Conservation (phyloP, 2,888 invertebrate genomes). For the Minunthozetes semirufus region DNA sequence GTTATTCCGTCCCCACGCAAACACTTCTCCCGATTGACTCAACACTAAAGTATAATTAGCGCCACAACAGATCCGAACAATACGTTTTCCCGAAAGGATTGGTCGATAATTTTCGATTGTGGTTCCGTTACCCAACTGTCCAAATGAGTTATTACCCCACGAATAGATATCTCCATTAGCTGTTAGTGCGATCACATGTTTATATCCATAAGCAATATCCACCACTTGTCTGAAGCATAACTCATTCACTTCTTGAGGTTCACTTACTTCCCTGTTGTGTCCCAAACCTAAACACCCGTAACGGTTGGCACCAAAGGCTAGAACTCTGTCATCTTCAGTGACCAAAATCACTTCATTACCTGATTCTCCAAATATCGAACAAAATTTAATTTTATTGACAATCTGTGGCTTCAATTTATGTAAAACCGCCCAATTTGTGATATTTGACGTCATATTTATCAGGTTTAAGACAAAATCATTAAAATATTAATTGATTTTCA, state of each 20-base stretch:
- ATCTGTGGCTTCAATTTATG: constrained; percentile 34
- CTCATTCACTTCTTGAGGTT: constrained; percentile 28
- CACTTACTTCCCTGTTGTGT: constrained; percentile 5
- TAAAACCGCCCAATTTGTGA: constrained; percentile 34
- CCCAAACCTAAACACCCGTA: constrained; percentile 28
- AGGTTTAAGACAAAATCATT: too few relatives aligned
- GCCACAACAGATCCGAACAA: constrained; percentile 28
- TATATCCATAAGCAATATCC: constrained; percentile 21
- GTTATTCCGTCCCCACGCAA: constrained; percentile 34
- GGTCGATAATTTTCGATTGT: constrained; percentile 28
- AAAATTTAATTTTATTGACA: constrained; percentile 28
- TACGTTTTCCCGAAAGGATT: constrained; percentile 26
- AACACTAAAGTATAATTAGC: constrained; percentile 31
- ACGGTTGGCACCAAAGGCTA: constrained; percentile 19
- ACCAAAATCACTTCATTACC: constrained; percentile 34
- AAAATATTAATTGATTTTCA: too few relatives aligned
- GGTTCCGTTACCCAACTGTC: constrained; percentile 35
- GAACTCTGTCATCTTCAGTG: constrained; percentile 14
- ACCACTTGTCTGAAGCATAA: constrained; percentile 21
- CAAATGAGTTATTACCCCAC: constrained; percentile 35
- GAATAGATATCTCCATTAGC: constrained; percentile 24
- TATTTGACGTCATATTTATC: constrained; percentile 10
- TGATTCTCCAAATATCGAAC: constrained; percentile 32
- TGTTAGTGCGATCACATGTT: constrained; percentile 33
- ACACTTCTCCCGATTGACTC: constrained; percentile 34